Evolutionary conservation across 1,140 invertebrate species (phyloP).

Genomic region (Bactericera cockerelli): DNA sequence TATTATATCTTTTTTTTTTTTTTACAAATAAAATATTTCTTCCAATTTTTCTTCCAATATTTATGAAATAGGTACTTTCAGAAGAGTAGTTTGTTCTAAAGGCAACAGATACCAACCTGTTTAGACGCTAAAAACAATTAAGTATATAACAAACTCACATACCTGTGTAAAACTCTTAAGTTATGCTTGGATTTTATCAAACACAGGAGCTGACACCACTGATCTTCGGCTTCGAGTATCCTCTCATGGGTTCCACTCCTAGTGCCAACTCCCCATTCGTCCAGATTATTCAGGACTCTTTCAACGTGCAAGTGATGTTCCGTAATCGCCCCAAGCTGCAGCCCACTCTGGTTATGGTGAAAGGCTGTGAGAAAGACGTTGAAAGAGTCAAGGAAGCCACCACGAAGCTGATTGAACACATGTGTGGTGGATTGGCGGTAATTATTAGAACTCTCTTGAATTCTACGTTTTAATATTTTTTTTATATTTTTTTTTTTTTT

Average conservation of each 20-base stretch:
- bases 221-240: slow-evolving; percentile 82
- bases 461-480: too few species aligned
- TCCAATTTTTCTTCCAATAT: too few species aligned
- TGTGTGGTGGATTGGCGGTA: slow-evolving; percentile 63
- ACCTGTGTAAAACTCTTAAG: too few species aligned
- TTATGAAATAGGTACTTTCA: too few species aligned
- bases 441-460: slow-evolving; percentile 28
- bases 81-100: too few species aligned
- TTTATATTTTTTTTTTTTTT: too few species aligned
- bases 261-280: slow-evolving; percentile 64
- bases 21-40: too few species aligned
- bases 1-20: too few species aligned
- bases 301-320: slow-evolving; percentile 70
- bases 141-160: too few species aligned
- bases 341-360: slow-evolving; percentile 66
- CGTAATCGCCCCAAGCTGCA: slow-evolving; percentile 64
- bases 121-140: too few species aligned
- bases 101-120: too few species aligned
- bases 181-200: too few species aligned
- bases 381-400: slow-evolving; percentile 75
- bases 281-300: slow-evolving; percentile 68
- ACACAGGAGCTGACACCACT: slow-evolving; percentile 71
- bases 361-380: slow-evolving; percentile 79
- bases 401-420: slow-evolving; percentile 58
- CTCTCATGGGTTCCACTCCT: slow-evolving; percentile 55